Conservation (phyloP, 2,113 vertebrate genomes). For the Chamaea fasciata region DNA sequence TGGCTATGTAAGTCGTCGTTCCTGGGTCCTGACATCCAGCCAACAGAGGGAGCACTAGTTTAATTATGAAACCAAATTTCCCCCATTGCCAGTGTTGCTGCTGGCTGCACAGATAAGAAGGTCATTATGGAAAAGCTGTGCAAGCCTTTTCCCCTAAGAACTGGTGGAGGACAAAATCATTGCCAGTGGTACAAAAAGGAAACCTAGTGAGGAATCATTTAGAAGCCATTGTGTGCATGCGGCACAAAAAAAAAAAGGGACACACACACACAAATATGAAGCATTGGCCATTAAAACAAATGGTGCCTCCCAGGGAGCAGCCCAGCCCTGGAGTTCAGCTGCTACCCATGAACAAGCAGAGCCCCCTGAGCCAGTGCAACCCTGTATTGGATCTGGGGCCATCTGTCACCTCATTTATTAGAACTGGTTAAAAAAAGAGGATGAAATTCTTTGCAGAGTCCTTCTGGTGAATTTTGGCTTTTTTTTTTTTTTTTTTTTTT, state of each 20-base stretch:
- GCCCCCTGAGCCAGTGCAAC: conserved; percentile 29
- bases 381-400: conserved; percentile 28
- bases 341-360: conserved; percentile 6
- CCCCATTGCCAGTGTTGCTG: not conserved
- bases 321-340: conserved; percentile 49
- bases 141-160: conserved; percentile 4
- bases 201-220: not conserved
- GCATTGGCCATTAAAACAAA: conserved; percentile 19
- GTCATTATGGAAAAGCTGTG: not conserved
- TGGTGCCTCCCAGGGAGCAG: conserved; percentile 9
- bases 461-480: conserved; percentile 26
- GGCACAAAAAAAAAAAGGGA: not conserved
- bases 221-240: not conserved
- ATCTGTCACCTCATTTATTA: conserved; percentile 55
- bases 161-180: not conserved
- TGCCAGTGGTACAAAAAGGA: not conserved
- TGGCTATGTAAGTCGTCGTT: not conserved
- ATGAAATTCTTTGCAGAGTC: conserved; percentile 30
- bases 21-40: conserved; percentile 8
- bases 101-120: conserved; percentile 37
- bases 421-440: not conserved
- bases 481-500: conserved; percentile 30
- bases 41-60: conserved; percentile 58
- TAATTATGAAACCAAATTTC: conserved; percentile 20
- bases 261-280: not conserved